A percentile compares a stretch with the other conserved stretches of the same genome.
Conservation (phyloP, 1,140 invertebrate genomes). For the Neotoxoptera formosana region DNA sequence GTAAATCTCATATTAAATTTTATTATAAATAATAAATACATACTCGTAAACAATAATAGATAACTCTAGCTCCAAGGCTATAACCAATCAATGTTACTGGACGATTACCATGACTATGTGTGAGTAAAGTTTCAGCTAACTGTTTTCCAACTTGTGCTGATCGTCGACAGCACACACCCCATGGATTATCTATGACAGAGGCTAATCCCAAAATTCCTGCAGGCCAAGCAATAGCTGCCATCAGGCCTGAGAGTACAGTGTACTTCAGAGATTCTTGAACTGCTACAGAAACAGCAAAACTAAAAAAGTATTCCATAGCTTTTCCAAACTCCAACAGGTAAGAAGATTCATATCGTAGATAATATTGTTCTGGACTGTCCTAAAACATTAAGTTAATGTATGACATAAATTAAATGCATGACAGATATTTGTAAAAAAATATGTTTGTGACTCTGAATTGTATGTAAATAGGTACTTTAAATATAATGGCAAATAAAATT, state of each 20-base stretch:
- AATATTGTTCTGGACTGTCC: conserved; percentile 75
- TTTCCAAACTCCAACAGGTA: conserved; percentile 74
- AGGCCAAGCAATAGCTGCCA: conserved; percentile 77
- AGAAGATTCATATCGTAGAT: conserved; percentile 73
- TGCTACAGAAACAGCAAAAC: conserved; percentile 72
- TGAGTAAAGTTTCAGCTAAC: conserved; percentile 73
- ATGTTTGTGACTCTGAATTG: neutral
- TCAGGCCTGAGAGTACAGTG: conserved; percentile 73
- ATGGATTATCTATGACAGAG: conserved; percentile 77
- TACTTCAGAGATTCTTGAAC: conserved; percentile 79
- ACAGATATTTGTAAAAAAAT: neutral
- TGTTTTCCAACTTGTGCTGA: conserved; percentile 74
- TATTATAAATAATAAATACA: conserved; percentile 48
- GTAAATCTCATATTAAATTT: neutral
- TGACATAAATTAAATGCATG: neutral
- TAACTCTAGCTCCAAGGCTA: conserved; percentile 76
- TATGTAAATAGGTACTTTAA: neutral
- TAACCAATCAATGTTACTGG: conserved; percentile 79
- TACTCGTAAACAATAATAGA: conserved; percentile 73
- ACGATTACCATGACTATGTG: conserved; percentile 73
- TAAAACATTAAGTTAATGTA: conserved; percentile 58
- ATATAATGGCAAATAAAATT: neutral
- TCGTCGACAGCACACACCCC: conserved; percentile 75
- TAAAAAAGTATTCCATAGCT: conserved; percentile 72
- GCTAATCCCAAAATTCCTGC: conserved; percentile 71